phyloP scores from a whole-genome alignment of 2,797 vertebrate genomes.

The Morus bassanus region DNA sequence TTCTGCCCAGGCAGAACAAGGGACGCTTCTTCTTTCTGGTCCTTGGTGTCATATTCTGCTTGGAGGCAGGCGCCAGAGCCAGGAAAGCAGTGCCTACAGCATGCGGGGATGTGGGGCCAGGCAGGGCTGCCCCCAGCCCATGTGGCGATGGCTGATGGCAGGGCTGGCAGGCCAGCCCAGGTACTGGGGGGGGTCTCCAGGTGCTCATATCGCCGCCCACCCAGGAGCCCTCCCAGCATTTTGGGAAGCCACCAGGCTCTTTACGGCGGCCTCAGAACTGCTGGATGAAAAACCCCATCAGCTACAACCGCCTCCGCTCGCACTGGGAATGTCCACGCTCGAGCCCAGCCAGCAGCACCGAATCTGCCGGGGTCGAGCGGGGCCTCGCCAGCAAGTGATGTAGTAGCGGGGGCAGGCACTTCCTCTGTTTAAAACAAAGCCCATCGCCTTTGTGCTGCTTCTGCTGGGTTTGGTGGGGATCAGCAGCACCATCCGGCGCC shows the following conservation, averaged over 20 bases:
- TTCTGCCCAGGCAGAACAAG: neutral
- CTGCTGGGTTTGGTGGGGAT: neutral
- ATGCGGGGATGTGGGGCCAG: neutral
- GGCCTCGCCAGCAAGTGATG: neutral
- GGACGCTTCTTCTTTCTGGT: neutral
- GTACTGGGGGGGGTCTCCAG: neutral
- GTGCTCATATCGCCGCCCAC: neutral
- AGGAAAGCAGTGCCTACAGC: neutral
- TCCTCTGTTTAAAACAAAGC: slow-evolving; percentile 44
- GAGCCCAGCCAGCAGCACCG: neutral
- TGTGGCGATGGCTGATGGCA: neutral
- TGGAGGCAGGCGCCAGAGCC: neutral
- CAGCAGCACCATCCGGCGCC: neutral
- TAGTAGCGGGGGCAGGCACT: neutral
- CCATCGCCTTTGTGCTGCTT: neutral
- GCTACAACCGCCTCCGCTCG: neutral
- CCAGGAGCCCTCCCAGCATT: neutral
- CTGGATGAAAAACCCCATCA: neutral
- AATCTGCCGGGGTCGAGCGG: neutral
- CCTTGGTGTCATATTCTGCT: neutral
- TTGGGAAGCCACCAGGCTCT: neutral
- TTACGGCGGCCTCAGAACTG: neutral
- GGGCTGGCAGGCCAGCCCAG: slow-evolving; percentile 32
- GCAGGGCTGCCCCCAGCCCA: neutral
- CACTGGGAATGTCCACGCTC: neutral